These are phyloP conservation scores for Minunthozetes semirufus DNA, from an alignment of 2,888 invertebrate genomes.

Conservation along the genomic window DNA sequence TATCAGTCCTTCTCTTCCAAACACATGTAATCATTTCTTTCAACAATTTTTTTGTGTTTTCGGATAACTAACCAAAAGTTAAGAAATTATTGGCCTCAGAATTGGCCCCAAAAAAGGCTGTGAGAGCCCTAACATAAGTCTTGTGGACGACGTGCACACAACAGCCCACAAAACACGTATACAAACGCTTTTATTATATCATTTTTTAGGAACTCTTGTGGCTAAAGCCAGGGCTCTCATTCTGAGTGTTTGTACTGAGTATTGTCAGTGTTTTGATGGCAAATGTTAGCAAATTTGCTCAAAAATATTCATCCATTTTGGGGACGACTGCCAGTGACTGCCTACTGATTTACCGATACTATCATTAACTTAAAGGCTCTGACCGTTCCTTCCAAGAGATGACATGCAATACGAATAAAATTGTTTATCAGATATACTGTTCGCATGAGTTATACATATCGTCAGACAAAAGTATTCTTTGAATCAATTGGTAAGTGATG, in stretches of 20 bases:
- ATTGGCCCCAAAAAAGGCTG: background rate
- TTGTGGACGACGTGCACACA: background rate
- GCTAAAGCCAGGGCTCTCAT: background rate
- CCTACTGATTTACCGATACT: constrained; percentile 21
- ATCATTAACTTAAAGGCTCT: background rate
- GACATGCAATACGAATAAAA: background rate
- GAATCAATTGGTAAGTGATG: background rate
- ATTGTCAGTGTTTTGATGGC: background rate
- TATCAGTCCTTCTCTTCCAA: background rate
- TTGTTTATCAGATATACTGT: background rate
- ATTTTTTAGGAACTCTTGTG: background rate
- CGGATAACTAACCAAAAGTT: too few relatives aligned
- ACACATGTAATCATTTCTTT: constrained; percentile 15
- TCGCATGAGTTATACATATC: too few relatives aligned
- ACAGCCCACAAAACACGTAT: background rate
- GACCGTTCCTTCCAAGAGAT: background rate
- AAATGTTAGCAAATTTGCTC: background rate
- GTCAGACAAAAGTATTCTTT: background rate
- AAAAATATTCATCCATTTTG: background rate
- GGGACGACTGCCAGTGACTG: background rate
- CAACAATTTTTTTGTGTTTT: background rate
- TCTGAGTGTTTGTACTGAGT: background rate
- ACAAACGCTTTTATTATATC: constrained; percentile 8
- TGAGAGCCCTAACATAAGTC: background rate
- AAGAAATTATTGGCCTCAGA: background rate